A percentile compares a stretch with the other conserved stretches of the same genome.
Evolutionary conservation across 2,113 vertebrate species (phyloP).

Genomic region (Rhizomys pruinosus): DNA sequence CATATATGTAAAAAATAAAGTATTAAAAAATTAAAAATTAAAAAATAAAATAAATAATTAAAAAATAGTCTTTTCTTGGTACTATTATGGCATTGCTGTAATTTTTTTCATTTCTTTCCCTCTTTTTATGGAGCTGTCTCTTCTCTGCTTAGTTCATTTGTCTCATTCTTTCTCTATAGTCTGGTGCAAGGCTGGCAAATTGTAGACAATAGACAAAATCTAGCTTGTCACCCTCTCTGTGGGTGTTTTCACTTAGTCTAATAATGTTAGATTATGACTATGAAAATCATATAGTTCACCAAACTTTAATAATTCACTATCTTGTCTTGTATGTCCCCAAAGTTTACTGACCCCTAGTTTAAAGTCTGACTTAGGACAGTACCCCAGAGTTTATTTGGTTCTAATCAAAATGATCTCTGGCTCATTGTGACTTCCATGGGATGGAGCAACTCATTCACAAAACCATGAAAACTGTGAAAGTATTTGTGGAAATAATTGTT

Average conservation of each 20-base stretch:
- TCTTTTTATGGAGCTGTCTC: background rate
- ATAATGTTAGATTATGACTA: background rate
- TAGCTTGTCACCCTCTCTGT: background rate
- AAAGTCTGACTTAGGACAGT: background rate
- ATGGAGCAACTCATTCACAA: background rate
- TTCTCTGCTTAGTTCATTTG: background rate
- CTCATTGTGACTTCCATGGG: constrained; percentile 3
- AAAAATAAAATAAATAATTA: too few relatives aligned
- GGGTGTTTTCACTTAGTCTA: background rate
- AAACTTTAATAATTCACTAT: constrained; percentile 13
- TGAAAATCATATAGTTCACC: constrained; percentile 1
- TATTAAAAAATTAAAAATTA: too few relatives aligned
- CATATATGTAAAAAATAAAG: too few relatives aligned
- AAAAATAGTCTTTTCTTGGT: constrained; percentile 42
- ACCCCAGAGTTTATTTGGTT: constrained; percentile 5
- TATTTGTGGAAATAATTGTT: constrained; percentile 39
- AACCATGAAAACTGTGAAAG: constrained; percentile 43
- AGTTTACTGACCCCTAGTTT: background rate
- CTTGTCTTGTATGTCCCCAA: background rate
- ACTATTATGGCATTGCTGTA: background rate
- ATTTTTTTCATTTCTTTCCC: background rate
- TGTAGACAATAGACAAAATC: background rate
- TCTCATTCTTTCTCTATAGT: background rate
- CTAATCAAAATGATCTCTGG: constrained; percentile 63
- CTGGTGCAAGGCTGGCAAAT: background rate